phyloP scores from a whole-genome alignment of 2,888 invertebrate genomes.

The Acrobasis consociella region DNA sequence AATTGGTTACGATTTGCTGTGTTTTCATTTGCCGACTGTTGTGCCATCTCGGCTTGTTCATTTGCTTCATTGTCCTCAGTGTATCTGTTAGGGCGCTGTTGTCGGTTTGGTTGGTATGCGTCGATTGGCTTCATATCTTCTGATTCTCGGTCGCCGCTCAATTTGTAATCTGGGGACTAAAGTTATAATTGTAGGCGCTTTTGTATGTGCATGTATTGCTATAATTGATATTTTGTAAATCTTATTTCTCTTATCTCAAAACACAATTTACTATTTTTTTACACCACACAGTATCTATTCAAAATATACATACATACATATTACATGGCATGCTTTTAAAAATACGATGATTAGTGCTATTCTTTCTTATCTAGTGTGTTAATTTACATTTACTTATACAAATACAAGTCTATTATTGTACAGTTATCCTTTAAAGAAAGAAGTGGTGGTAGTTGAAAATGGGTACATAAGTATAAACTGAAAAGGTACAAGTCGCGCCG shows the following conservation, averaged over 20 bases:
- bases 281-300: too few species aligned
- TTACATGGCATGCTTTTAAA: not conserved
- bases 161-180: slow-evolving; percentile 47
- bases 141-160: slow-evolving; percentile 39
- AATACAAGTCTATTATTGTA: too few species aligned
- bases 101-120: slow-evolving; percentile 29
- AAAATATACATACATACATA: not conserved
- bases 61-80: slow-evolving; percentile 38
- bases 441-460: too few species aligned
- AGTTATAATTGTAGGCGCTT: not conserved
- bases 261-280: too few species aligned
- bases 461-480: too few species aligned
- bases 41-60: slow-evolving; percentile 40
- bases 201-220: too few species aligned
- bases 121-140: slow-evolving; percentile 32
- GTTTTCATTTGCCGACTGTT: slow-evolving; percentile 32
- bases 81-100: slow-evolving; percentile 39
- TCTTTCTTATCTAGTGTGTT: too few species aligned
- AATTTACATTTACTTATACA: too few species aligned
- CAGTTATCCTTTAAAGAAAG: too few species aligned
- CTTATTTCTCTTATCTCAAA: too few species aligned
- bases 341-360: not conserved
- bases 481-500: too few species aligned
- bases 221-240: too few species aligned
- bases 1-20: slow-evolving; percentile 36